Evolutionary conservation across 2,888 invertebrate species (phyloP).

Genomic region (Cyclophora albipunctata): DNA sequence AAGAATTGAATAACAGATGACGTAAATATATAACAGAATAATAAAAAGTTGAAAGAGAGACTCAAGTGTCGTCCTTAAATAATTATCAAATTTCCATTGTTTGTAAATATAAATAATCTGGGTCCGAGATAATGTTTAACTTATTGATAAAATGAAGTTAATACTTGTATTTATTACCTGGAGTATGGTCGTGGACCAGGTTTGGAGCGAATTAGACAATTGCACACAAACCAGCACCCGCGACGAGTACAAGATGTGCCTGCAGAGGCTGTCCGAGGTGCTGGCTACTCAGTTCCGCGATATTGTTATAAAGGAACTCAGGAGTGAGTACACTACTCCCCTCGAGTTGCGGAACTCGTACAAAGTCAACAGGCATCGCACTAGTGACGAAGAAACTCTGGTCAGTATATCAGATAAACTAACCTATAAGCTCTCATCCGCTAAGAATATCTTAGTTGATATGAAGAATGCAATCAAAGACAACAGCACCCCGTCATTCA

Average conservation of each 20-base stretch:
- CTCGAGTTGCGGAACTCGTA: constrained; percentile 55
- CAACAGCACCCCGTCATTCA: constrained; percentile 62
- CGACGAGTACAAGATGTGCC: constrained; percentile 54
- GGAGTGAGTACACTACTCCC: constrained; percentile 57
- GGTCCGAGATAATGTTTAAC: constrained; percentile 46
- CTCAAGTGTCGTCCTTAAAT: too few relatives aligned
- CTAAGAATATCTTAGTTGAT: constrained; percentile 52
- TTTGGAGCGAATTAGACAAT: constrained; percentile 52
- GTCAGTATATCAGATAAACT: constrained; percentile 54
- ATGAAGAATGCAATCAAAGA: constrained; percentile 54
- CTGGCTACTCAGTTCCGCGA: constrained; percentile 55
- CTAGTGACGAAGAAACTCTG: constrained; percentile 48
- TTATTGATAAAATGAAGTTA: constrained; percentile 59
- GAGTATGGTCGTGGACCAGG: not conserved
- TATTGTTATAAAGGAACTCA: constrained; percentile 57
- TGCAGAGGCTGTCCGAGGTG: constrained; percentile 49
- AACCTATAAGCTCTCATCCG: constrained; percentile 54
- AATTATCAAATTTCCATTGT: too few relatives aligned
- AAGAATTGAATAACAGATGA: too few relatives aligned
- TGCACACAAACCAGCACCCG: constrained; percentile 51
- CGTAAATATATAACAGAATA: too few relatives aligned
- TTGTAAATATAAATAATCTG: constrained; percentile 6
- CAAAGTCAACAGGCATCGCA: constrained; percentile 52
- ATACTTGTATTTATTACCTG: constrained; percentile 47
- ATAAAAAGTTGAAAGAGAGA: too few relatives aligned